A percentile compares a stretch with the other conserved stretches of the same genome.
phyloP scores from a whole-genome alignment of 2,888 invertebrate genomes.

The Epsilonema sp. region DNA sequence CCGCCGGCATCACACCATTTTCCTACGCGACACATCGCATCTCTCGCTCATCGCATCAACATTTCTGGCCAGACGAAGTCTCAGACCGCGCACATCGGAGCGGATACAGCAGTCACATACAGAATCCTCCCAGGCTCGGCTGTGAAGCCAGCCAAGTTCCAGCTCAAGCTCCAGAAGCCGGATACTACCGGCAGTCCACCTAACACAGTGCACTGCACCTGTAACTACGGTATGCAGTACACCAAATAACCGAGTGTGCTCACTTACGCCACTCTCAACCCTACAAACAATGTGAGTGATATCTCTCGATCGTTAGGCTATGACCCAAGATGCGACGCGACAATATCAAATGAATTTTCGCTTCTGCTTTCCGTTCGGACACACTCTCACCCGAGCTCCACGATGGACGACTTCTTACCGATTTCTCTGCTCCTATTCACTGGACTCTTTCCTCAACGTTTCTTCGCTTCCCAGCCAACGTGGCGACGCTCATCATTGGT shows the following conservation, averaged over 20 bases:
- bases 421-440: slow-evolving; percentile 8
- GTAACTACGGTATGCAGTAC: no score
- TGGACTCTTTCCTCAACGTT: slow-evolving; percentile 20
- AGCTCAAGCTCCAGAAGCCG: slow-evolving; percentile 50
- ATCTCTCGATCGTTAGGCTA: slow-evolving; percentile 38
- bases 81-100: slow-evolving; percentile 24
- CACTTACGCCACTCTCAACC: no score
- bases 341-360: slow-evolving; percentile 63
- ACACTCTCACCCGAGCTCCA: slow-evolving; percentile 55
- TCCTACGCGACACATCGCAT: slow-evolving; percentile 16
- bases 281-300: no score
- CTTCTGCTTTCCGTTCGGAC: slow-evolving; percentile 39
- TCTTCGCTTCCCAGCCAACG: slow-evolving; percentile 20
- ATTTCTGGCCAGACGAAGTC: slow-evolving; percentile 22
- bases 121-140: slow-evolving; percentile 50
- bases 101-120: slow-evolving; percentile 39
- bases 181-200: slow-evolving; percentile 21
- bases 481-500: slow-evolving; percentile 27
- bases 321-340: slow-evolving; percentile 47
- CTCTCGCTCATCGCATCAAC: slow-evolving; percentile 11
- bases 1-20: slow-evolving; percentile 16
- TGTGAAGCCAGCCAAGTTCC: slow-evolving; percentile 71
- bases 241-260: no score
- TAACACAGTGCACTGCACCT: no score
- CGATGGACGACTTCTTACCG: slow-evolving; percentile 28